Evolutionary conservation across 2,113 vertebrate species (phyloP).

Genomic region (Paralichthys olivaceus): DNA sequence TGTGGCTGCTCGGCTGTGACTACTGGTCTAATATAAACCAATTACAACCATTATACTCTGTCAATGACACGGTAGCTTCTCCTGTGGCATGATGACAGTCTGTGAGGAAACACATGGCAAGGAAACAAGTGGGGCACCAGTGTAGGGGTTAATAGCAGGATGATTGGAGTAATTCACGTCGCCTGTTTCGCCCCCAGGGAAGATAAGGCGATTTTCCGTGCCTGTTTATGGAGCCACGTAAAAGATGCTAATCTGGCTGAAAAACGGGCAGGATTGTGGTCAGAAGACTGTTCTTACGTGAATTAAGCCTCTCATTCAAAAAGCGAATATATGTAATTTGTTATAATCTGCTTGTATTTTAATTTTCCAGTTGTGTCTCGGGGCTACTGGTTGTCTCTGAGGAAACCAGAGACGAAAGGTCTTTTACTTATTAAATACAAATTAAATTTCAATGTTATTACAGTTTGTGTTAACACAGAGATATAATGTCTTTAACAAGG

Average conservation of each 20-base stretch:
- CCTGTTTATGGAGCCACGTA: constrained; percentile 52
- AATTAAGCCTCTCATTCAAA: constrained; percentile 22
- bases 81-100: constrained; percentile 53
- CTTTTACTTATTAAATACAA: not conserved
- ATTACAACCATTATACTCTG: constrained; percentile 59
- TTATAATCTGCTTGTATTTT: not conserved
- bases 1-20: constrained; percentile 49
- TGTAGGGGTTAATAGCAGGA: constrained; percentile 46
- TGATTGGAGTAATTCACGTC: constrained; percentile 54
- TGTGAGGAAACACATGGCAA: constrained; percentile 42
- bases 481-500: not conserved
- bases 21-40: constrained; percentile 56
- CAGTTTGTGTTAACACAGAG: not conserved
- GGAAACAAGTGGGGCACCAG: constrained; percentile 28
- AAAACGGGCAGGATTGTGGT: constrained; percentile 23
- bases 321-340: not conserved
- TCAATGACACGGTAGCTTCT: constrained; percentile 57
- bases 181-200: constrained; percentile 53
- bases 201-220: constrained; percentile 56
- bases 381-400: not conserved
- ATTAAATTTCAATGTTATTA: not conserved
- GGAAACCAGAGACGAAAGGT: not conserved
- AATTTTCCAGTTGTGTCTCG: not conserved
- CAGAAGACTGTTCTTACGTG: constrained; percentile 54
- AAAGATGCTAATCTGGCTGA: constrained; percentile 63